Base-by-base conservation (phyloP, 2,888 invertebrate genomes). In the Pyrocoelia pectoralis region DNA sequence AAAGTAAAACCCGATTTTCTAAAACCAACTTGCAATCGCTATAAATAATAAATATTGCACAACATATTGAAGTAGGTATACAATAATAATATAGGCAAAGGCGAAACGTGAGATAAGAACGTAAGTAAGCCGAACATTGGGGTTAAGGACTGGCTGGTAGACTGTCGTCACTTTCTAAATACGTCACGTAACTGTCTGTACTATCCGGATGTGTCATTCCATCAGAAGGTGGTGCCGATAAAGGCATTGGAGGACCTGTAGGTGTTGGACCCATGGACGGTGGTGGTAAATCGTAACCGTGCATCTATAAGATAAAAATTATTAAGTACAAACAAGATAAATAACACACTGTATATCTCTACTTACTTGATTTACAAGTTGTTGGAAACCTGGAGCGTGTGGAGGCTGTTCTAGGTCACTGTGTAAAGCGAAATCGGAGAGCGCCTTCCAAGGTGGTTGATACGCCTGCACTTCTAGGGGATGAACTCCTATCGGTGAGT, bases 361-460 rank as follows among this genome's bases (percentile, higher is more conserved):
- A 49, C 18, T 46, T 82, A 94, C 95, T 91, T 95, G 95, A 82
- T 93, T 97, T 76, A 98, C 96, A 74, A 98, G 87, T 81, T 97
- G 97, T 81, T 97, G 97, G 83, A 97, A 98, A 72, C 97, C 95
- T 10, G 97, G 95, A 61, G 90, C 89, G 72, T 90, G 90, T 33
- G 93, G 92, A 57, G 95, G 84, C 77, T 90, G 85, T 75, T 97
- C 97, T 64, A 97, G 86, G 82, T 97, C 97, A 5, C 95, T 93
- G 81, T 97, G 96, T 73, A 97, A 88, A 68, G 97, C 97, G 84
- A 97, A 97, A 83, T 97, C 97, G 57, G 93, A 93, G 56, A 97
- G 88, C 67, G 97, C 95, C 84, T 97, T 97, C 98, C 97, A 98
- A 40, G 95, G 96, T 57, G 96, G 97, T 83, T 97, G 97, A 86